Conservation (phyloP, 2,797 vertebrate species). For the Okamejei kenojei region DNA sequence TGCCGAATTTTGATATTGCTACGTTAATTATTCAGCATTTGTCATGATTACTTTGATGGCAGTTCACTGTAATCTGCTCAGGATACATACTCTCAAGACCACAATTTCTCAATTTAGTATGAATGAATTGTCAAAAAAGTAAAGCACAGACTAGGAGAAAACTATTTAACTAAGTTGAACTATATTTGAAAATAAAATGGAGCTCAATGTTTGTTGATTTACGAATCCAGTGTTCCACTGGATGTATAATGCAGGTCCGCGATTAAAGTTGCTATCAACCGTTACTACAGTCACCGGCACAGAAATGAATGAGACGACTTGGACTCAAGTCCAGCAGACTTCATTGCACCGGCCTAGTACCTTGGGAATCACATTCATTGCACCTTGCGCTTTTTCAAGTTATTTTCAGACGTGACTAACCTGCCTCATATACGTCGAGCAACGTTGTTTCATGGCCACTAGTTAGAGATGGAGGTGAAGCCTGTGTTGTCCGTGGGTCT, state of each 20-base stretch:
- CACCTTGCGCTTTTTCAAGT: not conserved
- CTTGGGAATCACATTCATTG: not conserved
- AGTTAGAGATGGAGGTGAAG: conserved; percentile 57
- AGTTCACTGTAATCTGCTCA: not conserved
- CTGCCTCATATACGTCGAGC: conserved; percentile 68
- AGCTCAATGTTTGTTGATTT: not conserved
- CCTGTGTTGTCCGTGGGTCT: conserved; percentile 55
- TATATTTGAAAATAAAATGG: not conserved
- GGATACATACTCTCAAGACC: not conserved
- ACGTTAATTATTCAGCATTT: not conserved
- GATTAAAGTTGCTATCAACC: not conserved
- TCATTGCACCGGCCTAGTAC: not conserved
- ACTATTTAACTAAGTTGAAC: not conserved
- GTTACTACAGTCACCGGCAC: not conserved
- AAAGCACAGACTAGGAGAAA: not conserved
- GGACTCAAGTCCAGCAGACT: not conserved
- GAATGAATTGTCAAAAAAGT: conserved; percentile 17
- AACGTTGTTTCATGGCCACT: conserved; percentile 54
- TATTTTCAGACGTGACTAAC: conserved; percentile 57
- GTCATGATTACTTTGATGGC: not conserved
- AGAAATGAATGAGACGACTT: not conserved
- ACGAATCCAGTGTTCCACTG: not conserved
- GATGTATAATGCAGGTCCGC: not conserved
- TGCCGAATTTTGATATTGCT: not conserved
- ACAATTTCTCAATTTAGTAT: not conserved